phyloP scores from a whole-genome alignment of 2,888 invertebrate species.

The Acanthoscelides obtectus region DNA sequence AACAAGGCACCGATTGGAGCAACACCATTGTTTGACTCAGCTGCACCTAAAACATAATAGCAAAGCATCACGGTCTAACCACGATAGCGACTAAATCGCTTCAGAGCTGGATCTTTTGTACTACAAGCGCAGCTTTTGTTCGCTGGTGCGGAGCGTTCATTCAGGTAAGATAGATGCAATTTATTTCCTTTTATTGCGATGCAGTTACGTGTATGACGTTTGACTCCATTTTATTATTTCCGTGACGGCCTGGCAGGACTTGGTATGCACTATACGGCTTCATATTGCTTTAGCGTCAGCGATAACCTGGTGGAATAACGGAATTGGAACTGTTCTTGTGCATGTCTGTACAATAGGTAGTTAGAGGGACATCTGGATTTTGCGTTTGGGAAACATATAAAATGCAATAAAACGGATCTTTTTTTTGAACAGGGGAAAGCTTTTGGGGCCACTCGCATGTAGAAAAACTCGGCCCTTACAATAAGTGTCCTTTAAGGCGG shows the following conservation, averaged over 20 bases:
- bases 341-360: too few relatives aligned
- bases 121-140: background rate
- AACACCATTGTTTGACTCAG: too few relatives aligned
- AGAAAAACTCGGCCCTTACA: too few relatives aligned
- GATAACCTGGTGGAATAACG: too few relatives aligned
- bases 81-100: background rate
- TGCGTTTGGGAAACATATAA: too few relatives aligned
- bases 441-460: too few relatives aligned
- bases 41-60: background rate
- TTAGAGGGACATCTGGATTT: too few relatives aligned
- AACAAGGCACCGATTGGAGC: too few relatives aligned
- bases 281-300: background rate
- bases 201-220: background rate
- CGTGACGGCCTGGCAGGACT: background rate
- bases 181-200: background rate
- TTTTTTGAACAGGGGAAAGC: too few relatives aligned
- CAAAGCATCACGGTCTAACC: background rate
- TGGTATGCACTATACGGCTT: background rate
- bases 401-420: too few relatives aligned
- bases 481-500: too few relatives aligned
- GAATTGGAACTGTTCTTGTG: too few relatives aligned
- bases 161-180: background rate
- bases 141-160: background rate
- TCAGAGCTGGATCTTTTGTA: background rate
- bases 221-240: background rate